Conservation (phyloP, 2,797 vertebrate species). For the Argya squamiceps region DNA sequence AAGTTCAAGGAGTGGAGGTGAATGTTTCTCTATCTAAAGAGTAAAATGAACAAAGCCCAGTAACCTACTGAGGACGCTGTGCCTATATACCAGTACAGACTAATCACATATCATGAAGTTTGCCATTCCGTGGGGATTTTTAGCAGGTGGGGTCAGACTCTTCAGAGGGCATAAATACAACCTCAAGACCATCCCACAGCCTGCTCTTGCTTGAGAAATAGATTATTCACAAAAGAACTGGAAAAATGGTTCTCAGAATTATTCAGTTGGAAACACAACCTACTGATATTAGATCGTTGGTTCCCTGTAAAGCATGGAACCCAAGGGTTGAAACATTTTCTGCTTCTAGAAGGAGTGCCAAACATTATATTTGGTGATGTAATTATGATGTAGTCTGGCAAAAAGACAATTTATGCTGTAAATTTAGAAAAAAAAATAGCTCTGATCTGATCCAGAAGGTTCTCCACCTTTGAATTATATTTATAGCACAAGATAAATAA, state of each 20-base stretch:
- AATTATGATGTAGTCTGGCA: conserved; percentile 33
- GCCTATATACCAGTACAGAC: neutral
- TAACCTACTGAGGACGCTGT: neutral
- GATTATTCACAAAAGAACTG: neutral
- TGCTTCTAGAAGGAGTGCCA: neutral
- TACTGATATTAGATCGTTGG: neutral
- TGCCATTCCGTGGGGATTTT: neutral
- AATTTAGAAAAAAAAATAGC: neutral
- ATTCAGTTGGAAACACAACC: neutral
- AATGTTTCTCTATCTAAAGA: neutral
- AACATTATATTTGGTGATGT: neutral
- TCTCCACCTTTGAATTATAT: neutral
- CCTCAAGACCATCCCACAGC: rapidly evolving
- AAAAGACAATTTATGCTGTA: neutral
- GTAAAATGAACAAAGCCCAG: neutral
- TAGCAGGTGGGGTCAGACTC: neutral
- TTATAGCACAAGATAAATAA: neutral
- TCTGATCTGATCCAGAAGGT: neutral
- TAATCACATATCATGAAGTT: neutral
- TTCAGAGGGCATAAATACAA: neutral
- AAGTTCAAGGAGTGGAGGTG: neutral
- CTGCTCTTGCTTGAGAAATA: neutral
- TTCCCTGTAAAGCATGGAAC: neutral
- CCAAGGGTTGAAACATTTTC: neutral
- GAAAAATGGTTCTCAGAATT: neutral